phyloP scores from a whole-genome alignment of 2,113 vertebrate species.

The Cyanoramphus novaezelandiae region DNA sequence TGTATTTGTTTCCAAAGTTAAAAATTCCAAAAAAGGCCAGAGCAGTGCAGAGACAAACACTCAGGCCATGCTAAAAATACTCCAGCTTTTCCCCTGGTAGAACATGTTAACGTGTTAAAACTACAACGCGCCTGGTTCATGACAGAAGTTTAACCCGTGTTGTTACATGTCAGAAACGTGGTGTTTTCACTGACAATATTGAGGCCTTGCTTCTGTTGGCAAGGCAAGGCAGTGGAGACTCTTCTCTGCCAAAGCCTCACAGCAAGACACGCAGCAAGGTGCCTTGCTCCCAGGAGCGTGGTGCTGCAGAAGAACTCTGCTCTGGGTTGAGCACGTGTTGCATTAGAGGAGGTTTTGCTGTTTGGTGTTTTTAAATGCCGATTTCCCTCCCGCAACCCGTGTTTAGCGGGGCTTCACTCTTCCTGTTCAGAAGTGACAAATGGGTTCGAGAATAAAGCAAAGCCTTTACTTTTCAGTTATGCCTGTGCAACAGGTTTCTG shows the following conservation, averaged over 20 bases:
- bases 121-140: neutral
- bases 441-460: neutral
- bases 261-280: neutral
- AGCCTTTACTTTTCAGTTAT: neutral
- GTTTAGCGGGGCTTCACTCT: neutral
- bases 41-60: neutral
- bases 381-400: neutral
- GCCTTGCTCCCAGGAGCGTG: neutral
- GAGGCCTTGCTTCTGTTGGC: rapidly evolving
- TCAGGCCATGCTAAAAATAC: conserved; percentile 25
- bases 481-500: neutral
- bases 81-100: conserved; percentile 27
- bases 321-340: neutral
- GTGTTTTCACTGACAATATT: neutral
- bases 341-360: neutral
- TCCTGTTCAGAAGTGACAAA: neutral
- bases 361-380: rapidly evolving
- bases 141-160: neutral
- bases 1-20: conserved; percentile 38
- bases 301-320: rapidly evolving
- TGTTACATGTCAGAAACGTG: neutral
- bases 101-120: conserved; percentile 27
- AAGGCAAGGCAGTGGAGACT: neutral
- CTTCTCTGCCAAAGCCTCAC: neutral
- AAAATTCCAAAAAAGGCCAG: conserved; percentile 44